Percentiles rank a stretch among this genome's conserved stretches.
These are phyloP conservation scores for Idaea straminata DNA, from an alignment of 2,888 invertebrate species.

Conservation along the genomic window DNA sequence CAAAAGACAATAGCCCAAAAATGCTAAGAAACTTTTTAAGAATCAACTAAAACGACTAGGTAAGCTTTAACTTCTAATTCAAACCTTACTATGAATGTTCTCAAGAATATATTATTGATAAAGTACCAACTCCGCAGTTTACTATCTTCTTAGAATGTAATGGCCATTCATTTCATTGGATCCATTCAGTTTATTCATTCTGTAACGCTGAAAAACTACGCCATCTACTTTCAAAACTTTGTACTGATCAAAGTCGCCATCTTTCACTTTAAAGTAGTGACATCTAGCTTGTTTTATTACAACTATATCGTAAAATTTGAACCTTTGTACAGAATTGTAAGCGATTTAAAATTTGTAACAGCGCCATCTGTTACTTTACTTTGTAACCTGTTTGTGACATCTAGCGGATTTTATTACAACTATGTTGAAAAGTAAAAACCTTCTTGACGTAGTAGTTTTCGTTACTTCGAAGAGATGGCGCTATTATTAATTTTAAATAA, in stretches of 20 bases:
- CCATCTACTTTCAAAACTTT: constrained; percentile 2
- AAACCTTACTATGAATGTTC: no score
- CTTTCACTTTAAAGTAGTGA: constrained; percentile 6
- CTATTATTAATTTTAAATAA: no score
- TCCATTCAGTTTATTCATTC: no score
- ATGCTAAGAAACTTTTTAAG: no score
- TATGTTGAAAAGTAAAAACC: neutral
- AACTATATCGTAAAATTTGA: neutral
- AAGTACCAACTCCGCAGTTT: neutral
- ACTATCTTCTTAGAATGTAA: no score
- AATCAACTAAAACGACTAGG: no score
- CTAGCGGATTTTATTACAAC: neutral
- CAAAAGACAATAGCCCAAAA: no score
- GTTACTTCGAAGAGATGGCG: no score
- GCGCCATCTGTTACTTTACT: neutral
- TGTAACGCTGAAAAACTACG: neutral
- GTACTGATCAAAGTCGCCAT: neutral
- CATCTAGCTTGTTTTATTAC: constrained; percentile 12
- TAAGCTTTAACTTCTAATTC: no score
- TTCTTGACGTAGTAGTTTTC: neutral
- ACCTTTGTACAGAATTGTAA: neutral
- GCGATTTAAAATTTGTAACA: constrained; percentile 2
- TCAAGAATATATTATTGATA: neutral
- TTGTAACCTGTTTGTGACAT: neutral
- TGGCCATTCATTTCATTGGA: neutral